phyloP scores from a whole-genome alignment of 2,888 invertebrate species.

The Aspidapion aeneum region DNA sequence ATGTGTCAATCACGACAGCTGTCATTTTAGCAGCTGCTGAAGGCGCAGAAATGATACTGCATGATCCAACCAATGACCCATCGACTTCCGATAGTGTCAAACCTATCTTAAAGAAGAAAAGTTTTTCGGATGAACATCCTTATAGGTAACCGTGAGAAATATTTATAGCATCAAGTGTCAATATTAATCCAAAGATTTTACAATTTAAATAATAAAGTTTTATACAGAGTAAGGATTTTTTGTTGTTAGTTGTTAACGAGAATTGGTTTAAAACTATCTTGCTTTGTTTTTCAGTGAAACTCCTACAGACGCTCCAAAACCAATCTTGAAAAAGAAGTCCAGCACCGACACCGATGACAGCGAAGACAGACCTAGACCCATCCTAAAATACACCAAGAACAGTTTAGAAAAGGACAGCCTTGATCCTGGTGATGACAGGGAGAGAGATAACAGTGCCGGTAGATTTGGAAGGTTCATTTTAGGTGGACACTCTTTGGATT shows the following conservation, averaged over 20 bases:
- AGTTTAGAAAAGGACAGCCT: constrained; percentile 31
- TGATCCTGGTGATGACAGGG: constrained; percentile 25
- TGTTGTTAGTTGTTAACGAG: no score
- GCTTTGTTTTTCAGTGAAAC: constrained; percentile 10
- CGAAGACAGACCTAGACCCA: constrained; percentile 69
- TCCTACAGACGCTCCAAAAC: constrained; percentile 55
- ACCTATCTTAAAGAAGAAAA: constrained; percentile 82
- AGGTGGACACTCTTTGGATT: background rate
- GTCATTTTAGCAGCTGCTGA: constrained; percentile 61
- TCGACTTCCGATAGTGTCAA: constrained; percentile 48
- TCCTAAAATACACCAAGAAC: constrained; percentile 70
- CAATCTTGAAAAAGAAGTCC: constrained; percentile 85
- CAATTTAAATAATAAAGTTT: no score
- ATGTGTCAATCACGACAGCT: constrained; percentile 66
- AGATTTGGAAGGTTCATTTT: background rate
- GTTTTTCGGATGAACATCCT: constrained; percentile 65
- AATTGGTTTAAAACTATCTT: no score
- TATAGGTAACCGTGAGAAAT: constrained; percentile 37
- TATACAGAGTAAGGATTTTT: no score
- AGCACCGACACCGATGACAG: constrained; percentile 54
- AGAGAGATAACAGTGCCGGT: constrained; percentile 1
- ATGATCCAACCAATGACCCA: constrained; percentile 34
- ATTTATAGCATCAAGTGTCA: no score
- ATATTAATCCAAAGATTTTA: no score
- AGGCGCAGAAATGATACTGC: constrained; percentile 38